Percentiles rank a stretch among this genome's conserved stretches.
Evolutionary conservation across 1,140 invertebrate species (phyloP).

Genomic region (Homalodisca vitripennis): DNA sequence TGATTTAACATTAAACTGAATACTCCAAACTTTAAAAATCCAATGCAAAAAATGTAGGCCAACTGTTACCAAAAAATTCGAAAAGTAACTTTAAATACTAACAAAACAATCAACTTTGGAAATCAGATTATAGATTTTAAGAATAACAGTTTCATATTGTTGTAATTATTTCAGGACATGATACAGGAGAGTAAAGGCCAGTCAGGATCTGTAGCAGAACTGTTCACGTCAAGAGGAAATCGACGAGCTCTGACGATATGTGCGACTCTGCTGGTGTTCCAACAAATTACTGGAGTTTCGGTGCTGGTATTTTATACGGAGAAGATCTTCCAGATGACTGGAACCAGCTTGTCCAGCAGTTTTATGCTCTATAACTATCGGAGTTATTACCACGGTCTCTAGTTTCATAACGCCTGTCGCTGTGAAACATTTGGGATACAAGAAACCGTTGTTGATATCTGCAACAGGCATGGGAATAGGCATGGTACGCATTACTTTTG

Average conservation of each 20-base stretch:
- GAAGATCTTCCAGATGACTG: constrained; percentile 15
- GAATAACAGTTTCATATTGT: background rate
- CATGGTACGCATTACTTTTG: too few species aligned
- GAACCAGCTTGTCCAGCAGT: background rate
- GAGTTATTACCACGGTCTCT: background rate
- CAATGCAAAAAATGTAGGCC: too few species aligned
- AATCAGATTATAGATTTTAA: too few species aligned
- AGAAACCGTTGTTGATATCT: background rate
- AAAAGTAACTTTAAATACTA: too few species aligned
- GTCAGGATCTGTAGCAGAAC: background rate
- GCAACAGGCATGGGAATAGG: background rate
- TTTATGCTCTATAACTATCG: background rate
- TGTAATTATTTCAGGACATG: background rate
- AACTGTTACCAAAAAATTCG: too few species aligned
- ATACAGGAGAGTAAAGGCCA: background rate
- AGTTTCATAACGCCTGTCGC: background rate
- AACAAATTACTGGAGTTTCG: background rate
- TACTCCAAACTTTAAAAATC: too few species aligned
- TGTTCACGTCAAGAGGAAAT: background rate
- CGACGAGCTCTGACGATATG: constrained; percentile 1
- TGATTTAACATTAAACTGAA: too few species aligned
- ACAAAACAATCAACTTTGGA: too few species aligned
- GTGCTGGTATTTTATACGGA: background rate
- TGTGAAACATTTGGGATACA: background rate
- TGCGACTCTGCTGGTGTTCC: background rate